Base-by-base conservation (phyloP, 2,888 invertebrate genomes). In the Lomographa bimaculata region DNA sequence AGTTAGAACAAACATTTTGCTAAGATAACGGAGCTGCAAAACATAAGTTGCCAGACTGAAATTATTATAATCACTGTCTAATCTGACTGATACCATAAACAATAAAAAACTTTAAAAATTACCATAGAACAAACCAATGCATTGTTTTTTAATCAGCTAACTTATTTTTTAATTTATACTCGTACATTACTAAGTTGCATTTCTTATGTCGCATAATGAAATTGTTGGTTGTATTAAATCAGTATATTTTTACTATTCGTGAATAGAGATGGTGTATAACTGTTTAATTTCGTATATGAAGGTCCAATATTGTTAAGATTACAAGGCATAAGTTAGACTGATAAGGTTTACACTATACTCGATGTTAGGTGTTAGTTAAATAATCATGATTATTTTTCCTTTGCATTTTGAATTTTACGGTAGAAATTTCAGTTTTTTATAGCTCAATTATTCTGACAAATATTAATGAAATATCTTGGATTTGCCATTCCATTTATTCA, bases 221-320 rank as follows among this genome's bases (percentile, higher is more conserved):
- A 23, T 38, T 50, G n/a, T 46, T 30, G 37, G 44, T 54, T 54
- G 42, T 54, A 48, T 48, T 40, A 42, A 39, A 50, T 39, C 44
- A 50, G 46, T 48, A 48, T 59, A 54, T 56, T 54, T 29, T 25
- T 46, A 41, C 28, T 50, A 27, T 46, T 42, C 25, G 57, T 64
- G 54, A 51, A 35, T 44, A 50, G 50, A 39, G 21, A 54, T 41
- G 60, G 60, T 62, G 60, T 61, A 58, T 54, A 38, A 41, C 50
- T 62, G 60, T 61, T 59, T 54, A 38, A 41, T 53, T 53, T 50
- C 42, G 26, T 49, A 41, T 46, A 46, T 47, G 14, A 55, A 36
- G 83, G 80, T 81, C 80, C 79, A 79, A 79, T 78, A 76, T 76
- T 71, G 63, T 63, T 82, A 80, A 74, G 65, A 40, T 56, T 67